Conservation (phyloP, 2,888 invertebrate species). For the Xylota segnis region DNA sequence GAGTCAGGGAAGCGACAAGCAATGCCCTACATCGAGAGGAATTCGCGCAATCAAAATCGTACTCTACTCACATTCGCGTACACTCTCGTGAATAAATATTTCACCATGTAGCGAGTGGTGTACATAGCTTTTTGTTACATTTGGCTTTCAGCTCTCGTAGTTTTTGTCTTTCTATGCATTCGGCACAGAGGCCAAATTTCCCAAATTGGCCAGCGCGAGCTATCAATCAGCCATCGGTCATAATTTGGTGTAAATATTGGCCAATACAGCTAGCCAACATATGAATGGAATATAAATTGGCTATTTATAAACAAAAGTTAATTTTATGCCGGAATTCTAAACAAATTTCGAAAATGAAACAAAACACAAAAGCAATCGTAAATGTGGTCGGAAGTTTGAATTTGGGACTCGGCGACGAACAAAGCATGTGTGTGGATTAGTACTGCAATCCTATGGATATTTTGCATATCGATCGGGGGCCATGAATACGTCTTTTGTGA, state of each 20-base stretch:
- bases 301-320: slow-evolving; percentile 29
- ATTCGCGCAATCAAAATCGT: slow-evolving; percentile 44
- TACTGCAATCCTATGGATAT: background rate
- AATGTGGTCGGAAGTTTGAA: slow-evolving; percentile 2
- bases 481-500: background rate
- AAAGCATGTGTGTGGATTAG: background rate
- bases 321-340: slow-evolving; percentile 5
- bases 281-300: slow-evolving; percentile 34
- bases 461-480: background rate
- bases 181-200: background rate
- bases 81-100: background rate
- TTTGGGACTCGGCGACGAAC: background rate
- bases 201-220: background rate
- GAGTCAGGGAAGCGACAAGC: slow-evolving; percentile 18
- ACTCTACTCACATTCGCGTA: background rate
- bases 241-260: slow-evolving; percentile 30
- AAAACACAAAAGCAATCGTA: background rate
- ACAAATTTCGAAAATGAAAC: background rate
- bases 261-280: slow-evolving; percentile 12
- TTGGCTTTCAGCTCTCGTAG: background rate
- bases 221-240: slow-evolving; percentile 37
- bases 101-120: background rate
- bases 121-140: background rate
- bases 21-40: slow-evolving; percentile 43
- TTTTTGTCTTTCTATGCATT: slow-evolving; percentile 9